Percentiles rank a stretch among this genome's conserved stretches.
Conservation (phyloP, 2,888 invertebrate genomes). For the Timandra comae region DNA sequence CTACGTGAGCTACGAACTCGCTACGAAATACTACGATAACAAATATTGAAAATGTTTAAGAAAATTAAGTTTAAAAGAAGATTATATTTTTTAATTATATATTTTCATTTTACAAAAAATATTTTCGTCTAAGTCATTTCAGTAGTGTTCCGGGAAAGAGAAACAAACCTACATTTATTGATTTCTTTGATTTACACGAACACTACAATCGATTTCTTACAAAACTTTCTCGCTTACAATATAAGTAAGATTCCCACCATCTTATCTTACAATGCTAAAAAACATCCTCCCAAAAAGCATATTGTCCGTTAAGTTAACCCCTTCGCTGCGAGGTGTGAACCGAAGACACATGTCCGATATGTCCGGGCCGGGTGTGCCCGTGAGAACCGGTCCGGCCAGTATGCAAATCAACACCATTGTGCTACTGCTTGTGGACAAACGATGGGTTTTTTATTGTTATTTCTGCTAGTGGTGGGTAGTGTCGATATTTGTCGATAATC, state of each 20-base stretch:
- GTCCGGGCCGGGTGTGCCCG: slow-evolving; percentile 28
- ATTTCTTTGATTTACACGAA: too few relatives aligned
- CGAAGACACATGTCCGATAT: slow-evolving; percentile 25
- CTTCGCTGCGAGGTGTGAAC: slow-evolving; percentile 15
- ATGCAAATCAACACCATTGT: slow-evolving; percentile 67
- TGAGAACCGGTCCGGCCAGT: slow-evolving; percentile 62
- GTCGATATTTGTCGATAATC: slow-evolving; percentile 25
- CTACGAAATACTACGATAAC: too few relatives aligned
- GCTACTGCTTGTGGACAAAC: slow-evolving; percentile 47
- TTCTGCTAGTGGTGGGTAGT: slow-evolving; percentile 14
- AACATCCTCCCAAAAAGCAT: slow-evolving; percentile 20
- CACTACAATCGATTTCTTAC: too few relatives aligned
- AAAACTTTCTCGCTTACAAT: neutral
- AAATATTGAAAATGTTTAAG: too few relatives aligned
- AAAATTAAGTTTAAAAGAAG: too few relatives aligned
- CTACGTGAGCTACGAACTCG: too few relatives aligned
- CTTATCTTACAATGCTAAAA: slow-evolving; percentile 6
- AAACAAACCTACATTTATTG: too few relatives aligned
- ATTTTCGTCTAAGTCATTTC: too few relatives aligned
- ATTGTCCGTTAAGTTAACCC: slow-evolving; percentile 3
- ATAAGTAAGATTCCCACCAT: neutral
- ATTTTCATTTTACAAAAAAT: too few relatives aligned
- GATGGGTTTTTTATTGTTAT: slow-evolving; percentile 46
- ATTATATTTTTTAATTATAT: too few relatives aligned
- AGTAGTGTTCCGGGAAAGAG: too few relatives aligned